A percentile compares a stretch with the other conserved stretches of the same genome.
Evolutionary conservation across 2,113 vertebrate genomes (phyloP).

Genomic region (Pseudorhombus dupliciocellatus): DNA sequence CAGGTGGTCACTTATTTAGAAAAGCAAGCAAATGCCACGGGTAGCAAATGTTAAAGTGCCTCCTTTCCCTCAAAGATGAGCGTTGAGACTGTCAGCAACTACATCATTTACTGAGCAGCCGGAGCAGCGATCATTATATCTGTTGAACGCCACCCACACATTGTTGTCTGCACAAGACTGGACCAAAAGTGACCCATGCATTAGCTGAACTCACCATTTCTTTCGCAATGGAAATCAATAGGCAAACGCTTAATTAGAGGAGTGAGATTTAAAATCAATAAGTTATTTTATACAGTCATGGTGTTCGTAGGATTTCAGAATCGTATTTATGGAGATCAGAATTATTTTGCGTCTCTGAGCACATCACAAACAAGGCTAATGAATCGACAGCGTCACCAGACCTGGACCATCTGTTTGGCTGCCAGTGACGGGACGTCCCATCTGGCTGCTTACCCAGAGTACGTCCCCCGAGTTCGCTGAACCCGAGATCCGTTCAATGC

Average conservation of each 20-base stretch:
- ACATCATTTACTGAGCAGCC: no score
- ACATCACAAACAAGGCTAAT: conserved; percentile 10
- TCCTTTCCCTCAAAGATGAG: no score
- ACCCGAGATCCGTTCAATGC: background rate
- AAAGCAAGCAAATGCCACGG: no score
- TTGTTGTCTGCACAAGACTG: no score
- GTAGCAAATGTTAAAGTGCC: no score
- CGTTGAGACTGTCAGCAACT: no score
- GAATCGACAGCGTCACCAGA: conserved; percentile 10
- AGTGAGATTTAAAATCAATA: background rate
- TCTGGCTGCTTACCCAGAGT: conserved; percentile 4
- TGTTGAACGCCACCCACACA: no score
- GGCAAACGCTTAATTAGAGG: background rate
- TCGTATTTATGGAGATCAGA: background rate
- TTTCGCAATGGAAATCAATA: background rate
- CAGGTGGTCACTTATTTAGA: no score
- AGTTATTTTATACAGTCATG: background rate
- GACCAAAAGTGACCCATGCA: no score
- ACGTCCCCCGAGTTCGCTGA: background rate
- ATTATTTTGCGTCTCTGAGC: background rate
- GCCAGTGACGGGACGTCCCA: conserved; percentile 18
- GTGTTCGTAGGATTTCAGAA: background rate
- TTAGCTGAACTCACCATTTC: no score
- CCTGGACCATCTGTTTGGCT: conserved; percentile 19
- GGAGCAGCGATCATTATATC: no score